A percentile compares a stretch with the other conserved stretches of the same genome.
Conservation (phyloP, 2,113 vertebrate species). For the Sardina pilchardus region DNA sequence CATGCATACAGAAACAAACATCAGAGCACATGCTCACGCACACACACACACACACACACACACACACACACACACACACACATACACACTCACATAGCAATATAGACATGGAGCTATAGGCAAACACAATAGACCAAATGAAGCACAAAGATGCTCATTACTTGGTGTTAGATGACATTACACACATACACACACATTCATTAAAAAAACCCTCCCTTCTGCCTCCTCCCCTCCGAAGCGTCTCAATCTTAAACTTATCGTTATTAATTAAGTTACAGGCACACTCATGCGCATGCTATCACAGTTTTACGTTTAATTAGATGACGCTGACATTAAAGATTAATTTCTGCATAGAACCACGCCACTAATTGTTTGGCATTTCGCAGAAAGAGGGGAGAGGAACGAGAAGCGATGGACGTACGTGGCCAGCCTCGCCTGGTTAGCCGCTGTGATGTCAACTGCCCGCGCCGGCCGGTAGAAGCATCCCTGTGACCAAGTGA, state of each 20-base stretch:
- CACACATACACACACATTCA: no score
- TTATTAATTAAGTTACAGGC: constrained; percentile 30
- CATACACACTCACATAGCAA: neutral
- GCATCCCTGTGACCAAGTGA: constrained; percentile 38
- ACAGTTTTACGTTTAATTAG: neutral
- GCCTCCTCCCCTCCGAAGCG: neutral
- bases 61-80: neutral
- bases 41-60: no score
- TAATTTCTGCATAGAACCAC: neutral
- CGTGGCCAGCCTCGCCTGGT: constrained; percentile 24
- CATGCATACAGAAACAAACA: neutral
- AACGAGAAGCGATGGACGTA: neutral
- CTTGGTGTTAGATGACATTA: no score
- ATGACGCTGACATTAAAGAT: neutral
- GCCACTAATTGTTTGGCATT: constrained; percentile 8
- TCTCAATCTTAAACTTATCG: constrained; percentile 4
- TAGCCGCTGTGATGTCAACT: constrained; percentile 31
- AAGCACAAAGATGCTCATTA: no score
- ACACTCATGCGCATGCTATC: constrained; percentile 21
- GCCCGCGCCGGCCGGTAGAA: constrained; percentile 22
- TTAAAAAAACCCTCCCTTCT: no score
- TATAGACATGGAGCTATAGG: neutral
- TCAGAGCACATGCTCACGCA: neutral
- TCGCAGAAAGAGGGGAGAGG: neutral
- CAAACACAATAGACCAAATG: no score